A percentile compares a stretch with the other conserved stretches of the same genome.
These are phyloP conservation scores for Yponomeuta malinellus DNA, from an alignment of 2,888 invertebrate species.

Conservation along the genomic window DNA sequence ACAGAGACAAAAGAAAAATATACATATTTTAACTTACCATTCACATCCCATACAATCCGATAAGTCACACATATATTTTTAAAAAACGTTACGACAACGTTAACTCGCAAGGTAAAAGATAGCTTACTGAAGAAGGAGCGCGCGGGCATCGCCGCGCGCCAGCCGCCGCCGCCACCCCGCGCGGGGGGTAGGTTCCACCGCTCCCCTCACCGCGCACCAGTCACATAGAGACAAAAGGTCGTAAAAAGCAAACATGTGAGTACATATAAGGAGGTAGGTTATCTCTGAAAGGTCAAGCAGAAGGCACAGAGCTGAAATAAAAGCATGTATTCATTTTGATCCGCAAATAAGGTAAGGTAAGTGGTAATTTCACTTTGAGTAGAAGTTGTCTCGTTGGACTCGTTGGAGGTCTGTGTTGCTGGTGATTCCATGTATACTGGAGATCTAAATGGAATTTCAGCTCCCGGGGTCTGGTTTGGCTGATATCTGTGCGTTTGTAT, in stretches of 20 bases:
- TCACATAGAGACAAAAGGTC: background rate
- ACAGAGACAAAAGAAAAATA: background rate
- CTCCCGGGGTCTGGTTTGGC: too few relatives aligned
- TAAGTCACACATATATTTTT: background rate
- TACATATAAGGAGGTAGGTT: background rate
- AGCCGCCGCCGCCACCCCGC: background rate
- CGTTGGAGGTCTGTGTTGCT: too few relatives aligned
- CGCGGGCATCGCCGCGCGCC: background rate
- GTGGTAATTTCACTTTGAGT: too few relatives aligned
- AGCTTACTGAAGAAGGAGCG: slow-evolving; percentile 6
- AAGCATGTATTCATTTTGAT: too few relatives aligned
- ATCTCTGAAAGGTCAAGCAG: background rate
- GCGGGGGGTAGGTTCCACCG: background rate
- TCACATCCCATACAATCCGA: background rate
- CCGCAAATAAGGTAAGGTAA: too few relatives aligned
- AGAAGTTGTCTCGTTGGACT: too few relatives aligned
- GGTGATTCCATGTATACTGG: too few relatives aligned
- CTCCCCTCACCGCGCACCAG: background rate
- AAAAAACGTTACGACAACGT: background rate
- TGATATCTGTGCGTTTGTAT: too few relatives aligned
- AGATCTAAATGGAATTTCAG: too few relatives aligned
- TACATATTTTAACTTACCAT: background rate
- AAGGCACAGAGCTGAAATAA: too few relatives aligned
- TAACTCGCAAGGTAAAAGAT: background rate
- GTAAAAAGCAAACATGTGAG: background rate